Conservation (phyloP, 2,113 vertebrate species). For the Microcebus griseorufus region DNA sequence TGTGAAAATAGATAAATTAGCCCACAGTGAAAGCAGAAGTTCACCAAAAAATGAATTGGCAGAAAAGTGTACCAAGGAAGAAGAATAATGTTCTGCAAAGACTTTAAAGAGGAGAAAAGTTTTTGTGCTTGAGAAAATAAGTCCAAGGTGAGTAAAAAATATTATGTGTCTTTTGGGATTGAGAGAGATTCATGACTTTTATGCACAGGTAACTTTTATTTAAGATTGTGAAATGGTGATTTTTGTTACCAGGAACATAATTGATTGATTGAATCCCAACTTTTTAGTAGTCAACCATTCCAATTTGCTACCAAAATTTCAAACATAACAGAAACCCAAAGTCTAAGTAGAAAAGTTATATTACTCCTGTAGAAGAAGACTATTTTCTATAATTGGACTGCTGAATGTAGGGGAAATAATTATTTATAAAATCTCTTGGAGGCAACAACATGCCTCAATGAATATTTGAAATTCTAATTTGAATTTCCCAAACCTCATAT, state of each 20-base stretch:
- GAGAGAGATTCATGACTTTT: neutral
- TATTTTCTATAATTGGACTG: neutral
- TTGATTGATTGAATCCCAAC: neutral
- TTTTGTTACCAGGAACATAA: neutral
- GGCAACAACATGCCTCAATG: neutral
- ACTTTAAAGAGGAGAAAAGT: neutral
- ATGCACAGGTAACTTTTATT: neutral
- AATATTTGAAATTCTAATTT: neutral
- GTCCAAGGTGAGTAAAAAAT: rapidly evolving
- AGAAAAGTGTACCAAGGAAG: neutral
- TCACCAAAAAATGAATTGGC: neutral
- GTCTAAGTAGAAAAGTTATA: neutral
- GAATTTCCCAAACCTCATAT: neutral
- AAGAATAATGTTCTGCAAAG: no score
- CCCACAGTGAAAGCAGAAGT: neutral
- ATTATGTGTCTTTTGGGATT: neutral
- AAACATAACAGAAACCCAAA: neutral
- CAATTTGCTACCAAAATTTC: neutral
- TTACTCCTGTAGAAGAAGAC: neutral
- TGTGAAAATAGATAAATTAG: neutral
- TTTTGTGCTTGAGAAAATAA: neutral
- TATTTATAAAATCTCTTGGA: neutral
- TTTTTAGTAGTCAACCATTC: neutral
- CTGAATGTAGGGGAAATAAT: neutral
- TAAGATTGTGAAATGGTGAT: neutral